Evolutionary conservation across 2,888 invertebrate species (phyloP), one percentile per base, ranked within the genome.

Genomic region (Ornithoptera alexandrae): DNA sequence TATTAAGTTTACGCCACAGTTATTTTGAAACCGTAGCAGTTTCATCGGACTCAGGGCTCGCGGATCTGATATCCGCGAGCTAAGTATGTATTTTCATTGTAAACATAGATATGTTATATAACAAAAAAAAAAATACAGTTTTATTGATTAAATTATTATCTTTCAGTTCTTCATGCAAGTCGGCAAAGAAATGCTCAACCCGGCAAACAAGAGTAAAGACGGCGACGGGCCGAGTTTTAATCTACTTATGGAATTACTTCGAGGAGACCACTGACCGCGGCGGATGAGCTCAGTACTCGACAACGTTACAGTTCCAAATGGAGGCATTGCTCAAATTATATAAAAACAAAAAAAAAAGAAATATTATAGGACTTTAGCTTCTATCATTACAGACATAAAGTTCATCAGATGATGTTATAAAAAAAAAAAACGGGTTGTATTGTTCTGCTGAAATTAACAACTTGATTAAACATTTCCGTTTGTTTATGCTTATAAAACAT

Each of bases 211-310:
- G 89, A 95, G 96, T 76, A 97, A 97, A 87, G 97, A 98, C 76
- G 97, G 97, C 72, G 97, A 97, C 81, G 96, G 97, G 70, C 96
- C 96, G 72, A 96, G 97, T 83, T 98, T 98, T 93, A 98, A 98
- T 89, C 94, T 99, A 79, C 94, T 99, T 76, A 98, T 98, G 97
- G 99, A 99, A 93, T 94, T 99, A 71, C 93, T 99, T 74, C 94
- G 98, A 81, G 98, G 98, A 81, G 98, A 98, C 93, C 98, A 98
- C 93, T 97, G 93, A 95, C 81, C 75, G 74, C 65, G 46, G 15
- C 15, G 46, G 63, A 36, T 50, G 57, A 63, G 30, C 60, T 67
- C 24, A 42, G 36, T 12, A 7, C 46, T 46, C 15, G 18, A 39
- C 20, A 50, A 57, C 22, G 15, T 50, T 60, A 12, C 57, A 39